Conservation (phyloP, 2,113 vertebrate genomes). For the Zosterops japonicus region DNA sequence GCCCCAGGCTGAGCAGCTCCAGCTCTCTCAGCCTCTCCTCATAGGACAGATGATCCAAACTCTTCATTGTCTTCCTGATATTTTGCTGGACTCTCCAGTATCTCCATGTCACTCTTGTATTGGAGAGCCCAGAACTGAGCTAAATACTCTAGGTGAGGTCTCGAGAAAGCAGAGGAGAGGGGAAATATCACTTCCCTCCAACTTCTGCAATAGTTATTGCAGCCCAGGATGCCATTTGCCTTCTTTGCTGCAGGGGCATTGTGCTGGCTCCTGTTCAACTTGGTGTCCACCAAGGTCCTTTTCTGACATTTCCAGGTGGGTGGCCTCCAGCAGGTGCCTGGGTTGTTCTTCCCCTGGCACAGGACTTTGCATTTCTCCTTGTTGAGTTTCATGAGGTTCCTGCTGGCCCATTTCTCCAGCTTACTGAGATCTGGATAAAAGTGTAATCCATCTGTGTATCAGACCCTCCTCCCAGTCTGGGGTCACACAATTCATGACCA, state of each 20-base stretch:
- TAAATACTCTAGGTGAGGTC: not conserved
- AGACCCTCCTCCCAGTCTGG: not conserved
- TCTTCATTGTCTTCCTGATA: not conserved
- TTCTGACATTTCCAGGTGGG: not conserved
- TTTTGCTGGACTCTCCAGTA: not conserved
- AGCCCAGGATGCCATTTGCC: not conserved
- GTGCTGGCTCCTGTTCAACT: not conserved
- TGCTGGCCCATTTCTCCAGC: not conserved
- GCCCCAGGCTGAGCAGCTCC: not conserved
- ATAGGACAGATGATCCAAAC: not conserved
- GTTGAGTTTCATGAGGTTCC: not conserved
- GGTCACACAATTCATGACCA: not conserved
- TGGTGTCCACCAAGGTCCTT: not conserved
- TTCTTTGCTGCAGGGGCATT: not conserved
- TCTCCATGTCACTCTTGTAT: not conserved
- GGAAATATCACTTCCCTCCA: not conserved
- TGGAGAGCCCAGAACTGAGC: not conserved
- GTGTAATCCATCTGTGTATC: fast-evolving
- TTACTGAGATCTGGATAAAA: not conserved
- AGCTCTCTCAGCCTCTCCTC: not conserved
- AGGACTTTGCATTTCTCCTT: not conserved
- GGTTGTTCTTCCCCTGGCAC: not conserved
- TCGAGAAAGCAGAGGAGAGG: not conserved
- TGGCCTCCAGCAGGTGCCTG: not conserved
- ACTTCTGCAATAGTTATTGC: not conserved